phyloP scores from a whole-genome alignment of 2,113 vertebrate genomes.

The Elaphurus davidianus region DNA sequence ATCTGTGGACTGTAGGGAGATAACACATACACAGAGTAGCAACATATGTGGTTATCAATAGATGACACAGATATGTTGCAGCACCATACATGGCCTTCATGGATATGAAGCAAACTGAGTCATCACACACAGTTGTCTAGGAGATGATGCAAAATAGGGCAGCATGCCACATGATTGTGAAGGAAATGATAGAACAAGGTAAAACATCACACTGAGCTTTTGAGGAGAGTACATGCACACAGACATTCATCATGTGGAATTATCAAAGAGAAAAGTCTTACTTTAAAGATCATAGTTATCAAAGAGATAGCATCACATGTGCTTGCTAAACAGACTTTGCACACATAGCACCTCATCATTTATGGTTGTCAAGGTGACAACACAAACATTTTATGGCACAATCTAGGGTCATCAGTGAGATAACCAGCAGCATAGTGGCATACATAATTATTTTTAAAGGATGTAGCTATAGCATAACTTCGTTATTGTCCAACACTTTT shows the following conservation, averaged over 20 bases:
- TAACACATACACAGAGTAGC: neutral
- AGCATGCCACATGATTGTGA: neutral
- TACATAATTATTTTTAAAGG: too few relatives aligned
- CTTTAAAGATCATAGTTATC: neutral
- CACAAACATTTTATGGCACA: neutral
- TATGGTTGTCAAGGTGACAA: neutral
- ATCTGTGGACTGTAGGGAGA: neutral
- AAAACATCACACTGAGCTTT: neutral
- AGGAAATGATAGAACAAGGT: neutral
- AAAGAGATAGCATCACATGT: neutral
- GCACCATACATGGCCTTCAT: neutral
- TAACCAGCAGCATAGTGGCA: neutral
- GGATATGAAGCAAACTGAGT: neutral
- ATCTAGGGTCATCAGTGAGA: neutral
- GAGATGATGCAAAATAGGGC: neutral
- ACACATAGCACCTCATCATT: neutral
- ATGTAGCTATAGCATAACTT: neutral
- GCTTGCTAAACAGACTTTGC: neutral
- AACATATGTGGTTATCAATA: neutral
- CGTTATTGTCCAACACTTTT: neutral
- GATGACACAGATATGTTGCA: neutral
- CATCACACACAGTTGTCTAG: neutral
- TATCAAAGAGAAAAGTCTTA: neutral
- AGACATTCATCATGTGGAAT: neutral
- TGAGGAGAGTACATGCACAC: neutral